phyloP scores from a whole-genome alignment of 2,113 vertebrate genomes.

The Aplodontia rufa region DNA sequence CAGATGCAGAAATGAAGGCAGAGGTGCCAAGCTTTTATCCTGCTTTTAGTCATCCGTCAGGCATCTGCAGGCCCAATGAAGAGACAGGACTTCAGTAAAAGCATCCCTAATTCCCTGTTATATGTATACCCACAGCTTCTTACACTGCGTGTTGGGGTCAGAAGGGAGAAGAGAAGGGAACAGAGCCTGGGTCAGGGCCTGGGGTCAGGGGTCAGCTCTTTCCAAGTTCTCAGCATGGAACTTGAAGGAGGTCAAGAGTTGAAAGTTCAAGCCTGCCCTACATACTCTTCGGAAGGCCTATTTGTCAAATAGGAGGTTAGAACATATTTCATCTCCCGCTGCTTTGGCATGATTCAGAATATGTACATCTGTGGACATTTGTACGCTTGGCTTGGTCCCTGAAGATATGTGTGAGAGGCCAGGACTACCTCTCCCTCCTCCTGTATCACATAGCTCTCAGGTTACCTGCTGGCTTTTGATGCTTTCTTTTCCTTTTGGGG shows the following conservation, averaged over 20 bases:
- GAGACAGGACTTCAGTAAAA: not conserved
- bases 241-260: not conserved
- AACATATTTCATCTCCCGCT: not conserved
- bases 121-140: not conserved
- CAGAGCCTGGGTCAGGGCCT: not conserved
- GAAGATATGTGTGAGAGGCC: too few species aligned
- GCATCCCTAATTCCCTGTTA: not conserved
- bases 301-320: not conserved
- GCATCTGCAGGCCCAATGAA: not conserved
- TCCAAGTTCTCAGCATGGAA: not conserved
- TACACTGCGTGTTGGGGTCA: not conserved
- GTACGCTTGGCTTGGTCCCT: not conserved
- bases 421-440: not conserved
- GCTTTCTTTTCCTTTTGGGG: not conserved
- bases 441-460: not conserved
- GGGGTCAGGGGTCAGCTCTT: not conserved
- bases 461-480: not conserved
- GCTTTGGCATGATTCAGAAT: not conserved
- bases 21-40: not conserved
- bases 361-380: not conserved
- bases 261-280: not conserved
- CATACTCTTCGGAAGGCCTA: not conserved
- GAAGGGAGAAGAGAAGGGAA: not conserved
- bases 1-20: not conserved
- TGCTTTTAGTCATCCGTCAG: not conserved